phyloP scores from a whole-genome alignment of 2,797 vertebrate species.

The Sebastes iracundus region DNA sequence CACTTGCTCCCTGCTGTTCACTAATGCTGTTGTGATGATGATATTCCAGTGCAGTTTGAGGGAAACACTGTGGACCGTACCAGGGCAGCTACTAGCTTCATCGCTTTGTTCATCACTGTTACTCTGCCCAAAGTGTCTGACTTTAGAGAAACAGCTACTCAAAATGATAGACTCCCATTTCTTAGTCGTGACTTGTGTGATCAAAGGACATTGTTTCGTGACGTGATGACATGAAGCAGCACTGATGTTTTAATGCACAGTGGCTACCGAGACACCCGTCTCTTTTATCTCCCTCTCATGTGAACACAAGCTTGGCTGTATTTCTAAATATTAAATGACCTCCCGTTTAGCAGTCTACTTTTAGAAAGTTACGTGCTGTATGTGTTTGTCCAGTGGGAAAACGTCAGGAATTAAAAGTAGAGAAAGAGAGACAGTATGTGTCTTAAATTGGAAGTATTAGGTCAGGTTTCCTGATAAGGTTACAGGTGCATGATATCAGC shows the following conservation, averaged over 20 bases:
- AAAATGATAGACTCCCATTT: neutral
- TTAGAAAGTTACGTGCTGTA: slow-evolving; percentile 39
- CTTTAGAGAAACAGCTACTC: neutral
- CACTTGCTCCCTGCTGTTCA: slow-evolving; percentile 33
- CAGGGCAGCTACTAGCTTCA: slow-evolving; percentile 16
- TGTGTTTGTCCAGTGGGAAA: neutral
- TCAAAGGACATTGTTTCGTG: slow-evolving; percentile 1
- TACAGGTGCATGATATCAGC: neutral
- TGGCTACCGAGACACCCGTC: neutral
- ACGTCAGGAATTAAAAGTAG: neutral
- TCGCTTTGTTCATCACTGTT: slow-evolving; percentile 8
- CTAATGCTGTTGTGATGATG: slow-evolving; percentile 26
- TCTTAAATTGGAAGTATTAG: neutral
- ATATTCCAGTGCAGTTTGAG: slow-evolving; percentile 2
- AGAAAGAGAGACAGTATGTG: neutral
- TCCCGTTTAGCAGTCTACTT: slow-evolving; percentile 26
- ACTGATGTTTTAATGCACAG: slow-evolving; percentile 13
- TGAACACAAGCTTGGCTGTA: slow-evolving; percentile 40
- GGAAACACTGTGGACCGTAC: neutral
- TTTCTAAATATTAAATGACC: slow-evolving; percentile 67
- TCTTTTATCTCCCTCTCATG: slow-evolving; percentile 43
- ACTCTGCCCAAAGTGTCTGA: neutral
- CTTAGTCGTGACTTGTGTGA: slow-evolving; percentile 6
- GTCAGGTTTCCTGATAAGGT: neutral
- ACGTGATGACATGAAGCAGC: slow-evolving; percentile 7